Conservation (phyloP, 1,140 invertebrate genomes). For the Sarcophaga bullata region DNA sequence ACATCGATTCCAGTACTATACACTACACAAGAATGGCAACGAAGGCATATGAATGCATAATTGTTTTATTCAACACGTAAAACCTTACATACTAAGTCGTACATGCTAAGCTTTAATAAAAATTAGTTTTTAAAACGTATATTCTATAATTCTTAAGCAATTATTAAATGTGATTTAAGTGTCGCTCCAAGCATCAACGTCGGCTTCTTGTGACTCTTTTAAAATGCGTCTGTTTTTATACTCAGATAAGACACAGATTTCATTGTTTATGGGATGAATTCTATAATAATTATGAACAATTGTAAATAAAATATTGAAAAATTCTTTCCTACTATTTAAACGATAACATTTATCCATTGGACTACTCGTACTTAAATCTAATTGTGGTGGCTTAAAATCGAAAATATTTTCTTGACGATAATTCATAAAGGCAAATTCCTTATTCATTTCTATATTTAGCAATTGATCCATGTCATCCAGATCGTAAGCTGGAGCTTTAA, state of each 20-base stretch:
- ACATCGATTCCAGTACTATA: too few relatives aligned
- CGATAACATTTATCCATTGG: neutral
- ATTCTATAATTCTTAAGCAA: too few relatives aligned
- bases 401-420: neutral
- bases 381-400: neutral
- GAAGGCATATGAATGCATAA: too few relatives aligned
- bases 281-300: neutral
- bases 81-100: too few relatives aligned
- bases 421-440: neutral
- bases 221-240: neutral
- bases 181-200: too few relatives aligned
- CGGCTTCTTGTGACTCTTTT: too few relatives aligned
- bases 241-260: neutral
- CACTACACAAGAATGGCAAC: too few relatives aligned
- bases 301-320: conserved; percentile 4
- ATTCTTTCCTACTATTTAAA: neutral
- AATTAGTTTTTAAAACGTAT: too few relatives aligned
- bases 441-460: neutral
- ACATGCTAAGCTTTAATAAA: too few relatives aligned
- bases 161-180: too few relatives aligned
- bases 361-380: neutral
- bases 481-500: neutral
- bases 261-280: neutral
- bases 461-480: conserved; percentile 32
- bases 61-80: too few relatives aligned